phyloP scores from a whole-genome alignment of 1,140 invertebrate genomes.

The Pinna nobilis region DNA sequence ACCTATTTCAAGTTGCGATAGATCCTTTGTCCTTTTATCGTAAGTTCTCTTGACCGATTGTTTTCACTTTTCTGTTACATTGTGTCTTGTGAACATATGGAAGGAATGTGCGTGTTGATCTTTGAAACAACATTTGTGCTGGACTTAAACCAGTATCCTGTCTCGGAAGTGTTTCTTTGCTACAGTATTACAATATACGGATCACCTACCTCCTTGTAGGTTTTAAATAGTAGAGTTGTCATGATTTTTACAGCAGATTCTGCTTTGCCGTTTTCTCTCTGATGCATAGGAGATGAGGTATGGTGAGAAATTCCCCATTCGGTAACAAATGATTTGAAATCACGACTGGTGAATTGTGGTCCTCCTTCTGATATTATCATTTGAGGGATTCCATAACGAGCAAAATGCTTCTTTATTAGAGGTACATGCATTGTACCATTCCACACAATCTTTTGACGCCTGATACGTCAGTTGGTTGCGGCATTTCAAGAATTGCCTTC shows the following conservation, averaged over 20 bases:
- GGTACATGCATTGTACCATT: too few relatives aligned
- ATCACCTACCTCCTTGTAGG: slow-evolving; percentile 22
- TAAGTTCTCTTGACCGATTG: too few relatives aligned
- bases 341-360: slow-evolving; percentile 27
- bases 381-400: slow-evolving; percentile 25
- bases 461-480: too few relatives aligned
- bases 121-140: slow-evolving; percentile 44
- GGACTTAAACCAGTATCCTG: slow-evolving; percentile 51
- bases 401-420: slow-evolving; percentile 50
- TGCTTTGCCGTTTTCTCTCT: slow-evolving; percentile 52
- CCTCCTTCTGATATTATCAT: slow-evolving; percentile 26
- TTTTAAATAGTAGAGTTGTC: slow-evolving; percentile 52
- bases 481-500: too few relatives aligned
- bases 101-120: slow-evolving; percentile 37
- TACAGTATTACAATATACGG: slow-evolving; percentile 43
- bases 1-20: too few relatives aligned
- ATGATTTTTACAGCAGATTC: slow-evolving; percentile 52
- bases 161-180: slow-evolving; percentile 46
- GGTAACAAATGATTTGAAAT: slow-evolving; percentile 18
- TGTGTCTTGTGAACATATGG: too few relatives aligned
- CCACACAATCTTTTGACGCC: too few relatives aligned
- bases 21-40: too few relatives aligned
- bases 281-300: slow-evolving; percentile 36
- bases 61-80: neutral
- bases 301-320: slow-evolving; percentile 39